A percentile compares a stretch with the other conserved stretches of the same genome.
phyloP scores from a whole-genome alignment of 2,113 vertebrate species.

The Motacilla tschutschensis region DNA sequence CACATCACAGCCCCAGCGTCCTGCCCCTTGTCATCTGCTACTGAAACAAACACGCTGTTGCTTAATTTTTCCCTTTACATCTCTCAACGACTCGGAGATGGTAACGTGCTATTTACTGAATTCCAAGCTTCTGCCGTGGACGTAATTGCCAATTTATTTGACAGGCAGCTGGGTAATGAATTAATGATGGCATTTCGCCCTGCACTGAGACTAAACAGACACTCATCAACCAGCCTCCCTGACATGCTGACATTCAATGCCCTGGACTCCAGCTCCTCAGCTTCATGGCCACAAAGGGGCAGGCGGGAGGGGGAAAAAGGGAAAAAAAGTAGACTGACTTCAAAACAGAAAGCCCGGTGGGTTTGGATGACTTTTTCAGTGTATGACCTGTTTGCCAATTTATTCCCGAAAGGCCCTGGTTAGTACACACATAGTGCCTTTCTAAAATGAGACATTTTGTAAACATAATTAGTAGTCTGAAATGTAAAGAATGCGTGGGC shows the following conservation, averaged over 20 bases:
- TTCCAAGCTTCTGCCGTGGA: conserved; percentile 83
- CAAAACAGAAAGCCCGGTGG: conserved; percentile 79
- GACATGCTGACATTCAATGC: conserved; percentile 87
- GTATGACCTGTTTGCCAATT: conserved; percentile 88
- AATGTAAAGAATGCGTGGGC: conserved; percentile 66
- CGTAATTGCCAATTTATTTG: conserved; percentile 99
- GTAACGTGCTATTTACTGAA: conserved; percentile 96
- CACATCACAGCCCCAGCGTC: conserved; percentile 72
- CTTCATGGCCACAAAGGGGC: conserved; percentile 67
- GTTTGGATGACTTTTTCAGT: conserved; percentile 84
- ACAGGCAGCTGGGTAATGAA: conserved; percentile 99
- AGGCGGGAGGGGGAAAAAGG: conserved; percentile 64
- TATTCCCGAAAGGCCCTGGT: conserved; percentile 76
- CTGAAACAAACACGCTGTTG: conserved; percentile 73
- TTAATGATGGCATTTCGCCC: conserved; percentile 99
- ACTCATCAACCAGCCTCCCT: conserved; percentile 83
- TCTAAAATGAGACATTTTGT: conserved; percentile 87
- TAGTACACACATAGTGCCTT: conserved; percentile 75
- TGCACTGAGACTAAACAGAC: conserved; percentile 93
- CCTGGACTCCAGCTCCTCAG: conserved; percentile 79
- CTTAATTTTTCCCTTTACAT: conserved; percentile 79
- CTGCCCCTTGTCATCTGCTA: conserved; percentile 83
- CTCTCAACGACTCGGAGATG: conserved; percentile 84
- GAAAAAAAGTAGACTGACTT: conserved; percentile 68
- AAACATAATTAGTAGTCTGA: conserved; percentile 90